Base-by-base conservation (phyloP, 2,888 invertebrate genomes). In the Brenthis ino region DNA sequence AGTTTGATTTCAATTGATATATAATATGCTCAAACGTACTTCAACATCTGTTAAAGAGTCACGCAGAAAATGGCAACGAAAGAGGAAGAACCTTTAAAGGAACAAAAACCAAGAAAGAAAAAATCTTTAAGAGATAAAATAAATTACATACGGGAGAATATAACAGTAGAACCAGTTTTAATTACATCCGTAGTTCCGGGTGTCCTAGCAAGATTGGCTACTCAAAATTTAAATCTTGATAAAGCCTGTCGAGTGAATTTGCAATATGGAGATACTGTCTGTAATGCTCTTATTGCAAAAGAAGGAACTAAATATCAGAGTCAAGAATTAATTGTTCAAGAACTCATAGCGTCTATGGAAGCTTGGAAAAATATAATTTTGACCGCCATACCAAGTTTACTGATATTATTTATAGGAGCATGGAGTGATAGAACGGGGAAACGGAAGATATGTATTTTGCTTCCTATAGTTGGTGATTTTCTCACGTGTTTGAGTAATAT, bases 221-320 rank as follows among this genome's bases (percentile, higher is more conserved):
- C 96, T 5, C 97, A 97, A 86, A 97, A 97, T 85, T 85, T 97
- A 24, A 96, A 96, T 85, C 89, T 97, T 76, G 97, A 97, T 80
- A 97, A 97, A 87, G 97, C 97, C 0, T 97, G 97, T 78, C 89
- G 97, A 24, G 97, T 97, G 0, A 97, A 97, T 80, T 91, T 96
- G 79, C 91, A 91, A 0, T 96, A 95, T 80, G 93, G 95, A 0
- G 94, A 95, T 64, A 89, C 93, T 66, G 94, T 97, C 0, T 97
- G 97, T 82, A 94, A 95, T 77, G 96, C 97, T 0, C 87, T 97
- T 3, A 94, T 96, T 8, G 94, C 94, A 4, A 94, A 96, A 78
- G 93, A 96, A 79, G 96, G 96, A 8, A 94, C 93, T 6, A 94
- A 93, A 74, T 95, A 95, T 77, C 93, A 94, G 3, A 78, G 84